Percentiles rank a stretch among this genome's conserved stretches.
Conservation (phyloP, 2,797 vertebrate species). For the Coreius guichenoti region DNA sequence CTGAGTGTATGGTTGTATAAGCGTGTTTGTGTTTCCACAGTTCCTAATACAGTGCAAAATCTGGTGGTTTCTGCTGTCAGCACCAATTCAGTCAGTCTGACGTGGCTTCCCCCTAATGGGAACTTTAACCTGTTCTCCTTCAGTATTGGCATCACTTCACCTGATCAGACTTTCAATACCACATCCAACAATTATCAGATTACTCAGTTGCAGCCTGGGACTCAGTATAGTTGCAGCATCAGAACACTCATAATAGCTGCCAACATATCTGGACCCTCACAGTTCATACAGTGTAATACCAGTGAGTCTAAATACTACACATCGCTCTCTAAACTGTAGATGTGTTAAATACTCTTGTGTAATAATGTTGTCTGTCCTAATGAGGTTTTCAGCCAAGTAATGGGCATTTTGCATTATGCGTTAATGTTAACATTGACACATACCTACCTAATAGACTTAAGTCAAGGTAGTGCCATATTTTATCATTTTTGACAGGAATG, state of each 20-base stretch:
- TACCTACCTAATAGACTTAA: not conserved
- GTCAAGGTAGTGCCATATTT: not conserved
- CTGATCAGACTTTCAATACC: fast-evolving
- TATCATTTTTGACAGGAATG: not conserved
- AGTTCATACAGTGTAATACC: conserved; percentile 62
- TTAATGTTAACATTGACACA: not conserved
- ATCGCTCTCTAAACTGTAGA: not conserved
- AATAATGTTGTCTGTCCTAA: not conserved
- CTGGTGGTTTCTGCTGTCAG: conserved; percentile 48
- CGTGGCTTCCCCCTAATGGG: conserved; percentile 62
- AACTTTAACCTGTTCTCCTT: conserved; percentile 54
- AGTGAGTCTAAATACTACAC: conserved; percentile 63
- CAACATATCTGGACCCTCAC: conserved; percentile 41
- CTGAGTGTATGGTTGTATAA: not conserved
- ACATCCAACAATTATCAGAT: conserved; percentile 40
- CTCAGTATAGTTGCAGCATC: conserved; percentile 64
- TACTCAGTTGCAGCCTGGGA: conserved; percentile 63
- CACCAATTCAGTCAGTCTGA: conserved; percentile 61
- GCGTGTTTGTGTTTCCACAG: conserved; percentile 56
- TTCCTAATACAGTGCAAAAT: conserved; percentile 68
- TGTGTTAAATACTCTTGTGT: not conserved
- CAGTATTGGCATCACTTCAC: conserved; percentile 47
- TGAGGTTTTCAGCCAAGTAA: not conserved
- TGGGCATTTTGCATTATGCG: not conserved
- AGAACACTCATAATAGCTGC: conserved; percentile 49